Evolutionary conservation across 2,113 vertebrate species (phyloP), one percentile per base, ranked within the genome.

Genomic region (Sinocyclocheilus rhinocerous): DNA sequence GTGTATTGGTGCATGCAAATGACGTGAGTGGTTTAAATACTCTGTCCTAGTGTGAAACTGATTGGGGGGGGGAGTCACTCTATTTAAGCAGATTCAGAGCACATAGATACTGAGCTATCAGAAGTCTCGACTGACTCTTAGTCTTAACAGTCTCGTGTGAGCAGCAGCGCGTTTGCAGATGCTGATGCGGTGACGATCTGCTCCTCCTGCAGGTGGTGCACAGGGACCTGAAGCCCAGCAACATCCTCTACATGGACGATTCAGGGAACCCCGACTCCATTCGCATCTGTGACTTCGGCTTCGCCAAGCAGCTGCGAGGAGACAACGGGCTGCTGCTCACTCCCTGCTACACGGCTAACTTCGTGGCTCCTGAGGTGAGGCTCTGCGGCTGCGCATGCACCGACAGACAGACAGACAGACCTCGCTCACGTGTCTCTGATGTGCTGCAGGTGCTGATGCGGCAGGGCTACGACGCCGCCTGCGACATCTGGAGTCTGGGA

Each of bases 201-300:
- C 52, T 80, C 90, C 84, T 42, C 22, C 2, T 24, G 0, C 91
- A 99, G 98, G 97, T 99, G 77, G 98, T 99, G 90, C 98, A 99
- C 91, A 93, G 98, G 92, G 98, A 99, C 93, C 96, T 99, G 91
- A 99, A 99, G 85, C 97, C 98, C 90, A 99, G 98, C 93, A 99
- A 99, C 94, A 99, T 99, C 93, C 96, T 99, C 33, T 99, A 99
- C 78, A 97, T 96, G 95, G 97, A 99, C 77, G 96, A 99, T 89
- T 99, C 97, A 22, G 96, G 97, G 79, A 98, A 96, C 91, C 96
- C 98, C 4, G 97, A 99, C 91, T 99, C 97, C n/a, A 99, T 99
- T 88, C 94, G 96, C 81, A 99, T 99, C 91, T 99, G 98, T 93
- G 98, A 99, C 91, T 99, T 99, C 93, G 97, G 98, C 72, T 99